Conservation (phyloP, 2,797 vertebrate genomes). For the Poecilia gillii region DNA sequence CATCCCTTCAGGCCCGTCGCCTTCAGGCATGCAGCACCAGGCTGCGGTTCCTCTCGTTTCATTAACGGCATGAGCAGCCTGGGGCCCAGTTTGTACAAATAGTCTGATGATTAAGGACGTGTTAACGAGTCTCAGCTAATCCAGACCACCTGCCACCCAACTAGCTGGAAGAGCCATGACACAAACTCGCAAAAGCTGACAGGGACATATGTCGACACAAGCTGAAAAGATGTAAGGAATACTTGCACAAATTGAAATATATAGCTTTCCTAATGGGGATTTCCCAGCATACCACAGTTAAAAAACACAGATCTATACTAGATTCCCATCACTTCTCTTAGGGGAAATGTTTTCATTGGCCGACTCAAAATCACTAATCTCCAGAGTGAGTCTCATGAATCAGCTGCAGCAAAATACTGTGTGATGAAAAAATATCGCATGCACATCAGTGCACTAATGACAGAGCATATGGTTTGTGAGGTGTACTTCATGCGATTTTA, state of each 20-base stretch:
- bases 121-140: constrained; percentile 75
- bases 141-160: constrained; percentile 70
- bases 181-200: constrained; percentile 23
- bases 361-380: constrained; percentile 48
- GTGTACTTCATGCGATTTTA: constrained; percentile 6
- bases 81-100: constrained; percentile 74
- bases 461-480: neutral
- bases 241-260: constrained; percentile 28
- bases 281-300: constrained; percentile 40
- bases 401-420: constrained; percentile 5
- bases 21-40: constrained; percentile 48
- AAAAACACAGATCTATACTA: constrained; percentile 42
- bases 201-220: constrained; percentile 11
- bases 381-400: constrained; percentile 24
- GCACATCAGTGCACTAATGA: neutral
- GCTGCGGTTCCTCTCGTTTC: constrained; percentile 61
- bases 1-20: constrained; percentile 54
- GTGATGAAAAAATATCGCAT: neutral
- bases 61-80: constrained; percentile 61
- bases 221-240: constrained; percentile 21
- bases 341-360: constrained; percentile 31
- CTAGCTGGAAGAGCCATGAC: constrained; percentile 37
- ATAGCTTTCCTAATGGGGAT: constrained; percentile 29
- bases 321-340: constrained; percentile 38
- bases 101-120: constrained; percentile 77